Evolutionary conservation across 2,888 invertebrate genomes (phyloP).

Genomic region (Orthosia cruda): DNA sequence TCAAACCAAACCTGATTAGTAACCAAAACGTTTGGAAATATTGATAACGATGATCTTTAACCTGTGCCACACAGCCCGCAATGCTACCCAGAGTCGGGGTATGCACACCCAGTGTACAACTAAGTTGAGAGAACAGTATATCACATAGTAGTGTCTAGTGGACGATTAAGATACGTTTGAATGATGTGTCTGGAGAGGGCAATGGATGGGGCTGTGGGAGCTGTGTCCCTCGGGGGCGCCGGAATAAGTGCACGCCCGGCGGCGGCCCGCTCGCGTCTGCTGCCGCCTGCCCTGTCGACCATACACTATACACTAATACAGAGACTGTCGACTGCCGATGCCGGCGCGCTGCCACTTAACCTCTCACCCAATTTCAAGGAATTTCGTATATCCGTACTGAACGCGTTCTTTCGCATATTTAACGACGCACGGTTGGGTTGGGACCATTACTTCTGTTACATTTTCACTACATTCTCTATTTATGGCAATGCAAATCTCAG

Average conservation of each 20-base stretch:
- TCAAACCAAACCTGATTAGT: not conserved
- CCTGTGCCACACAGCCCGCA: not conserved
- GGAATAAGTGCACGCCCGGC: no score
- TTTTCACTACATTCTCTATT: not conserved
- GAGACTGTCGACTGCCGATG: not conserved
- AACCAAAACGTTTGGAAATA: constrained; percentile 4
- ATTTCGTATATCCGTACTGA: constrained; percentile 51
- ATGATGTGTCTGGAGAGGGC: constrained; percentile 11
- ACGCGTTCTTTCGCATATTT: constrained; percentile 19
- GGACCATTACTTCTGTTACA: not conserved
- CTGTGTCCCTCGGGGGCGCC: no score
- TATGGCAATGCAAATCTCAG: not conserved
- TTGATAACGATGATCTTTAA: not conserved
- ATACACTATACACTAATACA: no score
- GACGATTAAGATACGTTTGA: not conserved
- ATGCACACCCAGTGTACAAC: not conserved
- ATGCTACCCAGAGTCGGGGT: not conserved
- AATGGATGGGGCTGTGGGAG: not conserved
- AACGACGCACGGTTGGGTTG: constrained; percentile 4
- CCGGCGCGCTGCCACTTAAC: constrained; percentile 53
- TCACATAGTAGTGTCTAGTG: not conserved
- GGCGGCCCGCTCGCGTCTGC: not conserved
- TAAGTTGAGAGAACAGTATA: not conserved
- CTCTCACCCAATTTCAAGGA: constrained; percentile 59
- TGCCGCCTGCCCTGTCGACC: constrained; percentile 1